Base-by-base conservation (phyloP, 2,113 vertebrate genomes). In the Gopherus flavomarginatus region DNA sequence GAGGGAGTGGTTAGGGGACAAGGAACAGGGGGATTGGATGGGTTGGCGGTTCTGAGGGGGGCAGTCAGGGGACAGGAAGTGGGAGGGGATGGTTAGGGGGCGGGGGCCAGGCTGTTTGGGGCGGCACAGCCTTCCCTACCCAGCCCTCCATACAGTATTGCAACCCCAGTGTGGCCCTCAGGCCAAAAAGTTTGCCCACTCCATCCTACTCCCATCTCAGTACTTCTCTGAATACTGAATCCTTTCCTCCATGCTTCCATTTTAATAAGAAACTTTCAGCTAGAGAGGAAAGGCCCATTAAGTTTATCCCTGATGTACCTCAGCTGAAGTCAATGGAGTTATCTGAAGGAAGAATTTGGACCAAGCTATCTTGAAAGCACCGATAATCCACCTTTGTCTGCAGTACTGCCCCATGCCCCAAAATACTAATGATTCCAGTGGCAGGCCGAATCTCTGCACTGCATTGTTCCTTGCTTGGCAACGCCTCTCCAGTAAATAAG, bases 351-450 rank as follows among this genome's bases (percentile, higher is more conserved):
- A 85, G 87, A 57, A 81, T 93, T 85, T 85, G 50, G 56, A 65
- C 17, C 29, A 92, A 90, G 62, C 72, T 90, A 31, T 79, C 81
- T 86, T 27, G 56, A 89, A 77, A 84, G n/a, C 86, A 9, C n/a
- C 0, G 9, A 0, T 49, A 1, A 0, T 81, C 87, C 62, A 56
- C 42, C 44, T 85, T 35, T 6, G 1, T 65, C 35, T 52, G 65
- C 62, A 42, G 82, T 0, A 10, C n/a, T 81, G 49, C 80, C 79
- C 69, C 3, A 0, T 31, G 38, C 0, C 0, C 27, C 0, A 0
- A 83, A 90, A 90, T 19, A 5, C 42, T 26, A 31, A 57, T 6
- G 31, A 75, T 81, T 83, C 50, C 79, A 85, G 35, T 65, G 35
- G 56, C 78, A 91, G 38, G 44, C 38, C 14, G 11, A 12, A 12